Percentiles rank a stretch among this genome's conserved stretches.
phyloP scores from a whole-genome alignment of 2,888 invertebrate genomes.

The Hedya salicella region DNA sequence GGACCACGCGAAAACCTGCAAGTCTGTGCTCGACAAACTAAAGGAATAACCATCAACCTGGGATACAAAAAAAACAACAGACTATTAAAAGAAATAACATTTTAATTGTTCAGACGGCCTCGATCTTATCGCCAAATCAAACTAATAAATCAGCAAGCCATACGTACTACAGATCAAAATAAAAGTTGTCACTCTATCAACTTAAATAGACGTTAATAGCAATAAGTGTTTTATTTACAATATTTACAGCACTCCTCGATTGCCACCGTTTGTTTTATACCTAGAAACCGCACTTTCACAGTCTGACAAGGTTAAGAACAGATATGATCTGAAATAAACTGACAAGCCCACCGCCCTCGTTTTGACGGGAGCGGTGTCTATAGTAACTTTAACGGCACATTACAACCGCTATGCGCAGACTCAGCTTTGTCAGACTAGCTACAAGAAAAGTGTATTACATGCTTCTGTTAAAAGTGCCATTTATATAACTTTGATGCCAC shows the following conservation, averaged over 20 bases:
- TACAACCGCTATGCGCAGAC: no score
- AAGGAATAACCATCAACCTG: neutral
- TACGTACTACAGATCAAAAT: constrained; percentile 47
- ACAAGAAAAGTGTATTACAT: neutral
- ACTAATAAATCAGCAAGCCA: constrained; percentile 42
- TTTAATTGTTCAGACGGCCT: constrained; percentile 72
- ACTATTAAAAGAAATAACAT: constrained; percentile 76
- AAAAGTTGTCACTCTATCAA: constrained; percentile 49
- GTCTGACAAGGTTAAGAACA: no score
- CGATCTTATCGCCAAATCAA: constrained; percentile 53
- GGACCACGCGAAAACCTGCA: constrained; percentile 50
- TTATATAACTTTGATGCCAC: neutral
- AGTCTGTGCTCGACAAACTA: constrained; percentile 39
- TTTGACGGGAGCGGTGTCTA: no score
- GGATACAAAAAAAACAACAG: constrained; percentile 48
- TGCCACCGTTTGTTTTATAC: no score
- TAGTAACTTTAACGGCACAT: no score
- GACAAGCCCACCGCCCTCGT: no score
- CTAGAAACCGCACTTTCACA: constrained; percentile 44
- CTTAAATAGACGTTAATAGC: constrained; percentile 43
- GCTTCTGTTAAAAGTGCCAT: neutral
- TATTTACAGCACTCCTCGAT: constrained; percentile 55
- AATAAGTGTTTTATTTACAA: constrained; percentile 59
- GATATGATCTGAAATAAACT: no score
- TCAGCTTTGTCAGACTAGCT: no score